Base-by-base conservation (phyloP, 2,888 invertebrate genomes). In the Orchesellides sinensis region DNA sequence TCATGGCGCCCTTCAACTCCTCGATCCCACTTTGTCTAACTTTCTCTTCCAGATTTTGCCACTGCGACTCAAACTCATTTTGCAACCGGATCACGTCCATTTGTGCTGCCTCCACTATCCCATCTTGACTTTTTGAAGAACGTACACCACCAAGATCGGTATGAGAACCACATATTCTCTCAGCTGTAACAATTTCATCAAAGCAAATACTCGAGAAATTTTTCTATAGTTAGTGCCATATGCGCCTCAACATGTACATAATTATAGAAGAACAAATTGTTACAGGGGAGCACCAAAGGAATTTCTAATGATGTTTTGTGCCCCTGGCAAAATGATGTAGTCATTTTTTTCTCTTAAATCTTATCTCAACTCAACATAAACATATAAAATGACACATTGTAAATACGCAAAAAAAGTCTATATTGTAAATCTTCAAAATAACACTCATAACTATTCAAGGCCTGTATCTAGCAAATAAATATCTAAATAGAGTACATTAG, bases 31-130 rank as follows among this genome's bases (percentile, higher is more conserved):
- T 66, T 29, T 83, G 74, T 25, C 66, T 49, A 70, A 83, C 78
- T 66, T 81, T 83, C 52, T 73, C 78, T 27, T 40, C 69, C n/a
- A 86, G 66, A 78, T 82, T 61, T 54, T 66, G 49, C 84, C 85
- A 85, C 47, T 85, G 85, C 32, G 68, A 21, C 49, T 81, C 63
- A 35, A 73, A 61, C 66, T 81, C 73, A 27, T 73, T 68, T 69
- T 56, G 81, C 61, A 84, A 49, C 52, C 74, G 17, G 8, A 35
- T 56, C 68, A 82, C 81, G 81, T 74, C 23, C 66, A 35, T 14
- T 35, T 54, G 52, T 19, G 54, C 29, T 61, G 47, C 74, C 29
- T 74, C 81, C 19, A 68, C 29, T 40, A n/a, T n/a, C 59, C 59
- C 49, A n/a, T 75, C 63, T 23, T 25, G 12, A 49, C 29, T 72